Conservation (phyloP, 2,888 invertebrate genomes). For the Nephrotoma guestfalica region DNA sequence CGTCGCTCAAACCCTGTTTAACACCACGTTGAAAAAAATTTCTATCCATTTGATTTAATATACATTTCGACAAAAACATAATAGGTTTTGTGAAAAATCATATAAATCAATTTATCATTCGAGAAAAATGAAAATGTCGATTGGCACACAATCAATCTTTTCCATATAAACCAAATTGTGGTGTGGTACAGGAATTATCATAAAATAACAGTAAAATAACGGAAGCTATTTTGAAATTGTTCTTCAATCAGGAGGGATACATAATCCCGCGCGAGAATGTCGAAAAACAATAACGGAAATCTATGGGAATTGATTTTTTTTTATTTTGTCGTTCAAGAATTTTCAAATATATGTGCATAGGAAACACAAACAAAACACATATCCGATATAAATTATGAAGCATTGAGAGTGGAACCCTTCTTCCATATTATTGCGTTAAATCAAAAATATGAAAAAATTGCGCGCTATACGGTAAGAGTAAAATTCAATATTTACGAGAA, state of each 20-base stretch:
- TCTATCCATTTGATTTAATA: neutral
- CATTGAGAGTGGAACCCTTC: neutral
- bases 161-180: neutral
- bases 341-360: neutral
- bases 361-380: neutral
- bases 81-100: neutral
- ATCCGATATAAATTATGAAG: neutral
- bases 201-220: neutral
- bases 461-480: neutral
- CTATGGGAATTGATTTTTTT: neutral
- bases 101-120: neutral
- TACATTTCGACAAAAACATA: neutral
- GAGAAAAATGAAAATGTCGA: neutral
- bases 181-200: neutral
- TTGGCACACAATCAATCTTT: neutral
- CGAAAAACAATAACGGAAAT: neutral
- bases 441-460: neutral
- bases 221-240: neutral
- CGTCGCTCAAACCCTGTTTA: too few species aligned
- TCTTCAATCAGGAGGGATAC: neutral
- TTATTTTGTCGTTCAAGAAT: neutral
- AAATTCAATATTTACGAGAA: neutral
- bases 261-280: neutral
- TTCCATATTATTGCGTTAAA: neutral
- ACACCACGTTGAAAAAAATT: neutral